Evolutionary conservation across 2,797 vertebrate species (phyloP), one percentile per base, ranked within the genome.

Genomic region (Acanthurus tractus): DNA sequence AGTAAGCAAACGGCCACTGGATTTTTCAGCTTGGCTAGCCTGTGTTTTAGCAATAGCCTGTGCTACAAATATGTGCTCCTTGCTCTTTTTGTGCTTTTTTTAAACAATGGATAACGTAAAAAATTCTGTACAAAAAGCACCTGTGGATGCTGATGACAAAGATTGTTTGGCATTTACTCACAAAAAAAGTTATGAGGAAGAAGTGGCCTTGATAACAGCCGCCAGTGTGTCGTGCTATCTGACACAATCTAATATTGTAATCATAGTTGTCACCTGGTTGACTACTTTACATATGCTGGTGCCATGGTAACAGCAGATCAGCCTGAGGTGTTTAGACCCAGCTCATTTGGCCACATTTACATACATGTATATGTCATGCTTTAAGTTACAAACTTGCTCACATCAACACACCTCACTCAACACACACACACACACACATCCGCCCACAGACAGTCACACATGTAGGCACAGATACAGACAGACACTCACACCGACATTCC

Each of bases 401-500:
- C 18, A 49, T 66, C 6, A 56, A n/a, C 17, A 17, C 10, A 36
- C 8, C 2, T 13, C 50, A 6, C 59, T 44, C 34, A 53, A 49
- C 29, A 34, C 65, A 29, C 25, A 29, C 25, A 25, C 29, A 29
- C 65, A 66, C 49, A 64, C 38, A 40, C 10, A 3, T 40, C 38
- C 38, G 11, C 8, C 4, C 66, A 54, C 66, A 29, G 10, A 23
- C 22, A 40, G 5, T 40, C 50, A 70, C 69, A 54, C 11, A 2
- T 40, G 29, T n/a, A 36, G 12, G 13, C 70, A 71, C 2, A 3
- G 9, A n/a, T 9, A 20, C 20, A 59, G 44, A 17, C 48, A 22
- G 36, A 52, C 34, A 48, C 55, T 15, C 69, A 67, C 52, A 46
- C 38, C 22, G 6, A 42, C 81, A 88, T 88, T 90, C 86, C 81